These are phyloP conservation scores for Botia kubotai DNA, from an alignment of 2,797 vertebrate genomes.

Conservation along the genomic window DNA sequence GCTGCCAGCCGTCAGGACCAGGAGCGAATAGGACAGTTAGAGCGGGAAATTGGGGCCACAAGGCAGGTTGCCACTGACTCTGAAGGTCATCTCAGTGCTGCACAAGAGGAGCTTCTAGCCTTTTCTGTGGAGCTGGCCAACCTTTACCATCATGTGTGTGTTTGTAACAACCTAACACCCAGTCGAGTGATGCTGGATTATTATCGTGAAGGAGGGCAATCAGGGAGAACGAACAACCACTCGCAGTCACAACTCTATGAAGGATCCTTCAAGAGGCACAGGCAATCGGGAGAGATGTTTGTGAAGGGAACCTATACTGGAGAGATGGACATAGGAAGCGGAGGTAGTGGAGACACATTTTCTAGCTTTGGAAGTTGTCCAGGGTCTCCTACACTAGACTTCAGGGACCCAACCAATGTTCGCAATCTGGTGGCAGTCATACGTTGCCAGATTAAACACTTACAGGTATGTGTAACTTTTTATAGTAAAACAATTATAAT, in stretches of 20 bases:
- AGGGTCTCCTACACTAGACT: conserved; percentile 81
- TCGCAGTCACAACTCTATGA: conserved; percentile 63
- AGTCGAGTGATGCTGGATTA: conserved; percentile 85
- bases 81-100: conserved; percentile 80
- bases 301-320: conserved; percentile 73
- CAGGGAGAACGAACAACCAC: conserved; percentile 65
- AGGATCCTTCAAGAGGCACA: conserved; percentile 69
- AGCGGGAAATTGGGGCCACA: conserved; percentile 81
- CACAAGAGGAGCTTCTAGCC: conserved; percentile 85
- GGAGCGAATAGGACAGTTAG: conserved; percentile 81
- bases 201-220: conserved; percentile 75
- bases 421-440: conserved; percentile 82
- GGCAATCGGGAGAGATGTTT: conserved; percentile 75
- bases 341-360: conserved; percentile 68
- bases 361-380: conserved; percentile 69
- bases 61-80: conserved; percentile 81
- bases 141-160: conserved; percentile 87
- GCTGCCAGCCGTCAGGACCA: conserved; percentile 81
- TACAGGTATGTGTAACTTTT: conserved; percentile 75
- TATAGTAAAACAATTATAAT: neutral
- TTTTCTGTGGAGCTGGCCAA: conserved; percentile 87
- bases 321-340: conserved; percentile 71
- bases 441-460: conserved; percentile 86
- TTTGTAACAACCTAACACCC: conserved; percentile 85
- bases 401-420: conserved; percentile 83